These are phyloP conservation scores for Anthoptus insignis DNA, from an alignment of 2,888 invertebrate species.

Conservation along the genomic window DNA sequence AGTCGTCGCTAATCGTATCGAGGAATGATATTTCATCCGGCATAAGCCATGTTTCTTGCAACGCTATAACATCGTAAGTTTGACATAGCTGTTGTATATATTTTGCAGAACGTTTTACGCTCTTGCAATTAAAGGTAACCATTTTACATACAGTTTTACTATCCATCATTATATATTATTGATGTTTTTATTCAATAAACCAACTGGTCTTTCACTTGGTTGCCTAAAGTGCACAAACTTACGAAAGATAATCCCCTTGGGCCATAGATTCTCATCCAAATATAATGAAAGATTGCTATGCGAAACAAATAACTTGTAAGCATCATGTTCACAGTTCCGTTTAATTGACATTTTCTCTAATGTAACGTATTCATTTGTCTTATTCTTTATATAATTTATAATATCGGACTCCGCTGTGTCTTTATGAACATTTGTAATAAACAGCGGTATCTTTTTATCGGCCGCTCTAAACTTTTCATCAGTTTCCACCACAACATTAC, in stretches of 20 bases:
- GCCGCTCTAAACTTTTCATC: conserved; percentile 34
- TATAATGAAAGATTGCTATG: neutral
- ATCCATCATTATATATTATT: too few species aligned
- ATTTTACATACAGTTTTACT: neutral
- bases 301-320: neutral
- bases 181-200: neutral
- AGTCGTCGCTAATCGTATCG: neutral
- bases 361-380: neutral
- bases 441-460: conserved; percentile 27
- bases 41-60: neutral
- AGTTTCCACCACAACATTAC: conserved; percentile 14
- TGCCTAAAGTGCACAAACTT: neutral
- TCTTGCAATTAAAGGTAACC: neutral
- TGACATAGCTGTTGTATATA: neutral
- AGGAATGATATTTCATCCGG: neutral
- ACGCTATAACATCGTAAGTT: neutral
- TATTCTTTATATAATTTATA: conserved; percentile 4
- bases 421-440: conserved; percentile 37
- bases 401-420: conserved; percentile 12
- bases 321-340: neutral
- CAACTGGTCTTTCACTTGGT: neutral
- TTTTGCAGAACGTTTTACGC: neutral
- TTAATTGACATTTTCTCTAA: neutral
- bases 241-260: neutral
- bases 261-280: conserved; percentile 1